Evolutionary conservation across 1,140 invertebrate species (phyloP).

Genomic region (Sycophaga agraensis): DNA sequence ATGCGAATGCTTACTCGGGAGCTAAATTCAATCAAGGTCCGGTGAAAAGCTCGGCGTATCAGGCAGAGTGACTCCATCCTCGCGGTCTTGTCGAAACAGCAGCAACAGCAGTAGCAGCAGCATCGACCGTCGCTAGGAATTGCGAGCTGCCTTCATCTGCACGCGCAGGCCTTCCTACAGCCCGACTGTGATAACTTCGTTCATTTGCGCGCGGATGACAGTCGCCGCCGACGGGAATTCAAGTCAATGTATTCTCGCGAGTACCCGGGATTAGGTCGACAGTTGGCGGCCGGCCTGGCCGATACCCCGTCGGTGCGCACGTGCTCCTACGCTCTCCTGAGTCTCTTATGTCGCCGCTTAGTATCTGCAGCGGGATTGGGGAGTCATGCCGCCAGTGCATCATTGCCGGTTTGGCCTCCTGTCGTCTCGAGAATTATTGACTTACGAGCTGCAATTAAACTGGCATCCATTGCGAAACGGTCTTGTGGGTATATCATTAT

Average conservation of each 20-base stretch:
- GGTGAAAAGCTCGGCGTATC: slow-evolving; percentile 5
- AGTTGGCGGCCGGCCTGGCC: slow-evolving; percentile 22
- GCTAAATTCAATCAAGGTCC: slow-evolving; percentile 17
- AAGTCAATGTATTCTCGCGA: slow-evolving; percentile 37
- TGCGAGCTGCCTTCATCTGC: neutral
- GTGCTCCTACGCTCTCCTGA: neutral
- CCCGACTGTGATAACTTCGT: slow-evolving; percentile 10
- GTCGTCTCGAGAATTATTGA: too few species aligned
- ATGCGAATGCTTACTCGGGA: neutral
- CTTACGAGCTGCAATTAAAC: too few species aligned
- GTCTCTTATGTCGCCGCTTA: too few species aligned
- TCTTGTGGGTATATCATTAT: too few species aligned
- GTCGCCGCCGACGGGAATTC: slow-evolving; percentile 19
- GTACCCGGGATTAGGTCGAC: slow-evolving; percentile 41
- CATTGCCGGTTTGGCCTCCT: too few species aligned
- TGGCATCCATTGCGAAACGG: too few species aligned
- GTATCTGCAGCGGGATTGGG: too few species aligned
- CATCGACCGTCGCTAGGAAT: neutral
- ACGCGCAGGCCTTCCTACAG: too few species aligned
- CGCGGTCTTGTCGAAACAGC: too few species aligned
- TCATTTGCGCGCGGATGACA: slow-evolving; percentile 8
- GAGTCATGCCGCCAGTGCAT: too few species aligned
- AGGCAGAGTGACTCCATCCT: too few species aligned
- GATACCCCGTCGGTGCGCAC: slow-evolving; percentile 27
- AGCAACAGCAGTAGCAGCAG: too few species aligned